Evolutionary conservation across 1,140 invertebrate species (phyloP), one percentile per base, ranked within the genome.

Genomic region (Nephila pilipes): DNA sequence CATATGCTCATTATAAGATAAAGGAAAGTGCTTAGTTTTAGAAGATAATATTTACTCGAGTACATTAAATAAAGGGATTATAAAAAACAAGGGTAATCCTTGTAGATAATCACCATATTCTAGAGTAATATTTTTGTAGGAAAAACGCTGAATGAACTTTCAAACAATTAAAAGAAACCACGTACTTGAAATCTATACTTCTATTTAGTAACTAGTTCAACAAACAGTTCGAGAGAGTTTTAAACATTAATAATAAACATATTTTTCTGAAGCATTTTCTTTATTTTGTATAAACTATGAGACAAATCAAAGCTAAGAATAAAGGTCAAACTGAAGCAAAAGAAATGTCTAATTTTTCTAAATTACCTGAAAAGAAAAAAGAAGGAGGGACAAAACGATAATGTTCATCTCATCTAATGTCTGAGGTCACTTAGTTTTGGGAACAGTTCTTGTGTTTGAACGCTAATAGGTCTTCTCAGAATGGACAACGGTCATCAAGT

Each of bases 401-500:
- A 81, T 81, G 80, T 46, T 38, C 18, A n/a, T 25, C 46, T 22
- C 22, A 46, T 36, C 83, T 58, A 85, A 85, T 60, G 83, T 36
- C 46, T n/a, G n/a, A 32, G 29, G 20, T 58, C 55, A 20, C 14
- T 85, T 58, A 32, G 83, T 22, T 60, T 58, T 85, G 32, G 54
- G 57, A 25, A 16, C 32, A 18, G 54, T 85, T 85, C 29, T 88
- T 69, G 69, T 88, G 29, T 46, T 69, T 65, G 85, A 57, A 46
- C 85, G 25, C 20, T 88, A 88, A 88, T 69, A 88, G 85, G 25
- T 55, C 36, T 46, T 63, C 18, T 85, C 57, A 29, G 60, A 55
- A 63, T 57, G 36, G 60, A 88, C 85, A 88, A 69, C 12, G 58
- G 58, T 69, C 85, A 88, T 88, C 63, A 65, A 87, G 29, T 46